These are phyloP conservation scores for Lepidotrigona ventralis DNA, from an alignment of 1,140 invertebrate genomes.

Conservation along the genomic window DNA sequence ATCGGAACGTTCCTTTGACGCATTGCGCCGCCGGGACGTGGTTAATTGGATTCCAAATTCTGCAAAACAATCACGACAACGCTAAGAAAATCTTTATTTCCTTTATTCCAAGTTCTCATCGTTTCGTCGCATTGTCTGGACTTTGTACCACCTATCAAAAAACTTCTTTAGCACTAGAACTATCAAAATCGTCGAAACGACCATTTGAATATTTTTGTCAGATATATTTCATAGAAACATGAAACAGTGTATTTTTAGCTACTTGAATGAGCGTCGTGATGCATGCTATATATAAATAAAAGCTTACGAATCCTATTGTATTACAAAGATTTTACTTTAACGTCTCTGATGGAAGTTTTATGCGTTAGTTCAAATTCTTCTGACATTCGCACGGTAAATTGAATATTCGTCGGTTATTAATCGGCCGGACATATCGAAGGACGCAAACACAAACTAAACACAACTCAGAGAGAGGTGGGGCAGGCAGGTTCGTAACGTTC, in stretches of 20 bases:
- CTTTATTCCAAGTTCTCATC: background rate
- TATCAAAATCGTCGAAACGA: no score
- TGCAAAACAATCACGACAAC: conserved; percentile 7
- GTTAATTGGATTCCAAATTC: conserved; percentile 53
- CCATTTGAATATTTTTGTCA: no score
- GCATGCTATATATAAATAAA: no score
- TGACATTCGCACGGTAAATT: no score
- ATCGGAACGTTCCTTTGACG: conserved; percentile 46
- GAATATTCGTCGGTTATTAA: no score
- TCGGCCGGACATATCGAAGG: background rate
- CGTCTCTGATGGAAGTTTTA: no score
- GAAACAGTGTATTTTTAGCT: no score
- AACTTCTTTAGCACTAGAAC: no score
- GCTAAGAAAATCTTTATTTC: conserved; percentile 5
- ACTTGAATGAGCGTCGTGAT: no score
- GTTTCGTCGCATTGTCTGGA: background rate
- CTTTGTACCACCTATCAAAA: background rate
- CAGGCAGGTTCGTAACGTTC: background rate
- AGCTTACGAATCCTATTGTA: no score
- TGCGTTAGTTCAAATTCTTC: background rate
- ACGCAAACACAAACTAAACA: background rate
- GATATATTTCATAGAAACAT: no score
- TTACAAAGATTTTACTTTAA: no score
- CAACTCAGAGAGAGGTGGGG: background rate
- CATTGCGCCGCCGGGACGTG: conserved; percentile 44